Evolutionary conservation across 2,888 invertebrate species (phyloP).

Genomic region (Baccha elongata): DNA sequence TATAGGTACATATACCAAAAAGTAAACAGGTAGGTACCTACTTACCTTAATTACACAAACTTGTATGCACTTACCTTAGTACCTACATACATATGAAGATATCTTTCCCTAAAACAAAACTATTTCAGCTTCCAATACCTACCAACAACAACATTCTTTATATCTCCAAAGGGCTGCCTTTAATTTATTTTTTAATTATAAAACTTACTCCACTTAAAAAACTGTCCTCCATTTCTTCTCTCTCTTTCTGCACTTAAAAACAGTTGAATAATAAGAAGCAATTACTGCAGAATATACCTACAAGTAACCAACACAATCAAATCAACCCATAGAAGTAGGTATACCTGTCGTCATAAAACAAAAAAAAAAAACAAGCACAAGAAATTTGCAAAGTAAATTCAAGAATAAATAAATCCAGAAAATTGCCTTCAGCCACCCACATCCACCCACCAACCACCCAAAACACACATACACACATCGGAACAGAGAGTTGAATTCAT

Average conservation of each 20-base stretch:
- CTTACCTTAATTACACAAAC: no score
- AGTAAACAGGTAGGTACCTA: no score
- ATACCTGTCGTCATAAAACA: no score
- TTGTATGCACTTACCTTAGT: no score
- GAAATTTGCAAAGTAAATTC: constrained; percentile 33
- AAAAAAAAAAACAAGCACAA: constrained; percentile 9
- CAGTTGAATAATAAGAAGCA: constrained; percentile 36
- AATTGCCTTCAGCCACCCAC: not conserved
- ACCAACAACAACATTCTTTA: no score
- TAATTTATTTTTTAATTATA: constrained; percentile 35
- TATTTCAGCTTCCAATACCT: no score
- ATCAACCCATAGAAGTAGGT: not conserved
- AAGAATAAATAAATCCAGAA: constrained; percentile 19
- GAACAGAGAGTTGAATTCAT: not conserved
- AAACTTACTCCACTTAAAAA: not conserved
- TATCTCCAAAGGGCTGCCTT: no score
- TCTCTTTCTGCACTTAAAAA: not conserved
- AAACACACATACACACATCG: not conserved
- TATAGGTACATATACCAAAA: no score
- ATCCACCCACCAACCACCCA: not conserved
- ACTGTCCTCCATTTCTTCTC: not conserved
- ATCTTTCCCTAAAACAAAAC: no score
- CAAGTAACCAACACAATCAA: not conserved
- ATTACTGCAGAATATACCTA: constrained; percentile 25
- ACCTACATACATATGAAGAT: no score